These are phyloP conservation scores for Sepioteuthis lessoniana DNA, from an alignment of 2,888 invertebrate species.

Conservation along the genomic window DNA sequence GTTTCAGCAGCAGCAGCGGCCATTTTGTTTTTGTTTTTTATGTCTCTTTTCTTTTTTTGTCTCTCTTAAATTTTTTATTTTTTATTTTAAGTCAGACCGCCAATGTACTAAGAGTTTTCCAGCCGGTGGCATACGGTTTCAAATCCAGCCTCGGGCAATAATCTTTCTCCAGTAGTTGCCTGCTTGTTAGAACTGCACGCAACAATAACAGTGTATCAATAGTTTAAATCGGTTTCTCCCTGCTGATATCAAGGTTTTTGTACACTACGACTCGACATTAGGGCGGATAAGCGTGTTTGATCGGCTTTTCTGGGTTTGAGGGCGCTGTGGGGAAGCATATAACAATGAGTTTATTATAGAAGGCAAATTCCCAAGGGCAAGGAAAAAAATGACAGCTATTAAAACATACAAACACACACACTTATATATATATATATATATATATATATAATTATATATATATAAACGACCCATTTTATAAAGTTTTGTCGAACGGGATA, in stretches of 20 bases:
- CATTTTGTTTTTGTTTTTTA: no score
- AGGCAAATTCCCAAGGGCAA: neutral
- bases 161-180: neutral
- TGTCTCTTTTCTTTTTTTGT: no score
- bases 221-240: conserved; percentile 10
- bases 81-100: neutral
- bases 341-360: neutral
- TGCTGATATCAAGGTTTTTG: conserved; percentile 33
- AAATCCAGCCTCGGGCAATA: neutral
- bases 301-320: neutral
- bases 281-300: neutral
- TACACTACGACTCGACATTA: neutral
- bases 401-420: neutral
- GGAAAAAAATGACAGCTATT: neutral
- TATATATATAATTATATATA: no score
- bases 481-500: no score
- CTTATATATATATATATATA: no score
- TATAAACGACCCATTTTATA: no score
- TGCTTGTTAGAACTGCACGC: neutral
- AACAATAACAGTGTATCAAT: conserved; percentile 33
- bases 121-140: conserved; percentile 2
- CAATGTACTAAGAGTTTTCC: neutral
- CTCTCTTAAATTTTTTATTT: no score
- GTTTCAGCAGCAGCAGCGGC: neutral
- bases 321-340: neutral